A percentile compares a stretch with the other conserved stretches of the same genome.
Conservation (phyloP, 2,888 invertebrate genomes). For the Melipona bicolor region DNA sequence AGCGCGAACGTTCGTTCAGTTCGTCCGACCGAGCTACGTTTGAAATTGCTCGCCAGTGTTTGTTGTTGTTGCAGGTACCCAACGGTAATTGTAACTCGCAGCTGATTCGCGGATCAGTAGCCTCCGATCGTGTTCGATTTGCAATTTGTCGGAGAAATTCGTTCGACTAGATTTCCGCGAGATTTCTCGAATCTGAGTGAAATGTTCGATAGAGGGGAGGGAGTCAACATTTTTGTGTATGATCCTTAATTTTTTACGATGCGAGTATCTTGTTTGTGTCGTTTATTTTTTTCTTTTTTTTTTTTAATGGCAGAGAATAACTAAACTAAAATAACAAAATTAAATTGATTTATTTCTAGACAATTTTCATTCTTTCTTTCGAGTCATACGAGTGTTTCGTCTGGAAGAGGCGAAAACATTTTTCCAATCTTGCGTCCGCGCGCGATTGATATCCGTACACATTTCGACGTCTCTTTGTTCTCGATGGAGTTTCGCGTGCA, state of each 20-base stretch:
- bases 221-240: no score
- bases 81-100: not conserved
- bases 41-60: not conserved
- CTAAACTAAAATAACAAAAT: no score
- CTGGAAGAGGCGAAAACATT: not conserved
- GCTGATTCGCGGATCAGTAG: not conserved
- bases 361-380: not conserved
- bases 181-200: no score
- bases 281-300: no score
- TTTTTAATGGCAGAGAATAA: no score
- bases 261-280: no score
- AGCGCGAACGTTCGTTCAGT: not conserved
- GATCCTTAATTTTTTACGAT: no score
- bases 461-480: conserved; percentile 16
- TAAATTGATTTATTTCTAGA: not conserved
- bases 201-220: no score
- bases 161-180: no score
- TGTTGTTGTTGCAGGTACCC: not conserved
- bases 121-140: not conserved
- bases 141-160: not conserved
- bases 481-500: conserved; percentile 4
- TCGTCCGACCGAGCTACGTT: not conserved
- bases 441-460: not conserved
- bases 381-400: not conserved
- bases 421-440: not conserved